phyloP scores from a whole-genome alignment of 2,113 vertebrate genomes.

The Pangasianodon hypophthalmus region DNA sequence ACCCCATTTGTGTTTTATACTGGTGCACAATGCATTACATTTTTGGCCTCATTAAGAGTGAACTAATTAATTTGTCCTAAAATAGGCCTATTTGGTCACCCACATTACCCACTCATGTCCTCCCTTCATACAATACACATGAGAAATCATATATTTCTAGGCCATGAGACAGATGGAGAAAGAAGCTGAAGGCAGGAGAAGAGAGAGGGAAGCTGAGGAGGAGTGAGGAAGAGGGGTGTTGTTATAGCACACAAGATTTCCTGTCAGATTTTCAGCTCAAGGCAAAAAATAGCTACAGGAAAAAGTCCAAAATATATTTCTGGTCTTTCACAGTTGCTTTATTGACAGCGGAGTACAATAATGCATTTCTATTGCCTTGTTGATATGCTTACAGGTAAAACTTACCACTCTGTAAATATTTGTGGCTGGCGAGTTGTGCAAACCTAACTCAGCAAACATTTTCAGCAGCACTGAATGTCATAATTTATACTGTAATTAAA shows the following conservation, averaged over 20 bases:
- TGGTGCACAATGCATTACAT: conserved; percentile 60
- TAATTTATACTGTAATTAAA: conserved; percentile 21
- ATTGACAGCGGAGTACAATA: conserved; percentile 64
- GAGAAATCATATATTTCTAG: conserved; percentile 57
- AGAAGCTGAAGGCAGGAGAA: conserved; percentile 27
- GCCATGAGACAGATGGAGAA: conserved; percentile 57
- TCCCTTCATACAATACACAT: conserved; percentile 47
- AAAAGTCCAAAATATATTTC: conserved; percentile 8
- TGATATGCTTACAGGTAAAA: conserved; percentile 56
- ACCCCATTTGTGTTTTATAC: conserved; percentile 60
- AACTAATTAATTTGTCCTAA: conserved; percentile 76
- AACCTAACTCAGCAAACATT: conserved; percentile 35
- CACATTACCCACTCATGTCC: conserved; percentile 26
- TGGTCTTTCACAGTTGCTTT: conserved; percentile 43
- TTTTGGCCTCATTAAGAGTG: conserved; percentile 71
- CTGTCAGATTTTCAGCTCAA: conserved; percentile 27
- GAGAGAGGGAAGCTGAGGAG: conserved; percentile 15
- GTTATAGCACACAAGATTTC: conserved; percentile 10
- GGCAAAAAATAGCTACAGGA: conserved; percentile 8
- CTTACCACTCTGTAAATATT: conserved; percentile 40
- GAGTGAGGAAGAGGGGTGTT: not conserved
- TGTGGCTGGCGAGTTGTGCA: not conserved
- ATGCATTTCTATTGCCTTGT: conserved; percentile 55
- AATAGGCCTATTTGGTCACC: conserved; percentile 65
- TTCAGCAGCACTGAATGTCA: conserved; percentile 22